A percentile compares a stretch with the other conserved stretches of the same genome.
These are phyloP conservation scores for Struthio camelus DNA, from an alignment of 2,113 vertebrate genomes.

Conservation along the genomic window DNA sequence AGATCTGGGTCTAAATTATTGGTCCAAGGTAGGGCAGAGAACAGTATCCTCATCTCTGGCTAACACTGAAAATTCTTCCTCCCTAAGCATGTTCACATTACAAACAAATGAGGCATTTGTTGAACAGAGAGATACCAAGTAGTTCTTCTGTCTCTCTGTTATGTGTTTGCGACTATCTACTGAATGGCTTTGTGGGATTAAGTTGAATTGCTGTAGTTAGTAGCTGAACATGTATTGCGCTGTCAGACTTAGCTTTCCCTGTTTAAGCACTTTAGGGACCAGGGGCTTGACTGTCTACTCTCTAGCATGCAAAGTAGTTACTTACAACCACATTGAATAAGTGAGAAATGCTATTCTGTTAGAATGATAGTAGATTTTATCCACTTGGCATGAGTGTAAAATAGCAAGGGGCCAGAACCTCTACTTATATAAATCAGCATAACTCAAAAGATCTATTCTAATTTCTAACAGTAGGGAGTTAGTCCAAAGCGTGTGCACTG, in stretches of 20 bases:
- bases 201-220: neutral
- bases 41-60: neutral
- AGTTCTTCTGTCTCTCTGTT: neutral
- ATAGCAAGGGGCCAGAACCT: neutral
- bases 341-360: neutral
- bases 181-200: neutral
- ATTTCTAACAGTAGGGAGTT: neutral
- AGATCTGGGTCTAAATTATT: neutral
- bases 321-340: neutral
- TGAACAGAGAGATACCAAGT: neutral
- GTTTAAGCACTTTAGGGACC: neutral
- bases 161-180: neutral
- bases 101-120: neutral
- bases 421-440: neutral
- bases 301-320: neutral
- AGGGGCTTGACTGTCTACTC: neutral
- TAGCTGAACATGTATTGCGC: neutral
- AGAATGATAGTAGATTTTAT: neutral
- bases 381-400: neutral
- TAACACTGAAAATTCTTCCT: neutral
- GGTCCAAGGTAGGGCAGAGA: neutral
- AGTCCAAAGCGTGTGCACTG: neutral
- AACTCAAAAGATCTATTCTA: neutral
- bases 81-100: neutral
- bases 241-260: neutral